phyloP scores from a whole-genome alignment of 2,797 vertebrate genomes.

The Eremophila alpestris region DNA sequence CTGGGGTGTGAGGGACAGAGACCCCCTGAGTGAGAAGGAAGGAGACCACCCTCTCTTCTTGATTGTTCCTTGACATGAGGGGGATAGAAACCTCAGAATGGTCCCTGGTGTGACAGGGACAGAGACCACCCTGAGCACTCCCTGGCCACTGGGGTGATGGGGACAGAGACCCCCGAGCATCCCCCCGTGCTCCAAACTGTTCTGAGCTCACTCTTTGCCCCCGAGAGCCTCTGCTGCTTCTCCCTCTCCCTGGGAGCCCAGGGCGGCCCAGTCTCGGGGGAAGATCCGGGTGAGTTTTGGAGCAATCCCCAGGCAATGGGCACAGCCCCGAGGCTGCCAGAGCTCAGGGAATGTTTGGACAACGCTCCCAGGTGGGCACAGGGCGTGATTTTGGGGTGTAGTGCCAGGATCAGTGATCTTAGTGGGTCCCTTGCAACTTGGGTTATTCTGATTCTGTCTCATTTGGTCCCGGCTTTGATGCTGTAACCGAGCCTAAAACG shows the following conservation, averaged over 20 bases:
- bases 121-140: not conserved
- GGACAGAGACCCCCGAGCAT: not conserved
- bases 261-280: rapidly evolving
- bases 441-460: not conserved
- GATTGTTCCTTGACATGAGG: not conserved
- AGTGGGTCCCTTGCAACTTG: not conserved
- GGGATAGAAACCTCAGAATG: not conserved
- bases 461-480: not conserved
- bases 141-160: not conserved
- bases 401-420: not conserved
- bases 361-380: not conserved
- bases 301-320: no score
- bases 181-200: not conserved
- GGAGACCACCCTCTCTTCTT: rapidly evolving
- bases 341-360: not conserved
- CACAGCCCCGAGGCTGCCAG: not conserved
- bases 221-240: no score
- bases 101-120: not conserved
- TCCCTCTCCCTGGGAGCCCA: not conserved
- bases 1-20: no score
- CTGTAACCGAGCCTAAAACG: not conserved
- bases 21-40: not conserved
- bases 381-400: not conserved
- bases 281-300: not conserved
- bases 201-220: not conserved